Evolutionary conservation across 2,113 vertebrate species (phyloP).

Genomic region (Vombatus ursinus): DNA sequence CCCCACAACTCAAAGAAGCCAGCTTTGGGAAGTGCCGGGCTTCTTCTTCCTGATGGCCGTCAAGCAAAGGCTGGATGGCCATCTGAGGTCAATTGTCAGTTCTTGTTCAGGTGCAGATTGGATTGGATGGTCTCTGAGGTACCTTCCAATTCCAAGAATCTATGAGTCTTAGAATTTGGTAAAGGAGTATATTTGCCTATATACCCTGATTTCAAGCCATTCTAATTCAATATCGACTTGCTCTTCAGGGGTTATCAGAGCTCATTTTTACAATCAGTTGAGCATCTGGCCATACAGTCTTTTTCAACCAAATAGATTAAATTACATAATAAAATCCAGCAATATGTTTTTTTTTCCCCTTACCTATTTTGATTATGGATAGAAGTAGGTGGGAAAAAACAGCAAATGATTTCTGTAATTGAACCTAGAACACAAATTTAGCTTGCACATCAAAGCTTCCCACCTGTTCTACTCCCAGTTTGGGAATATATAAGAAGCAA

Average conservation of each 20-base stretch:
- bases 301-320: constrained; percentile 52
- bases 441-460: background rate
- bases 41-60: background rate
- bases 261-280: constrained; percentile 43
- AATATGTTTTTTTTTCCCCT: background rate
- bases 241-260: constrained; percentile 35
- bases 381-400: background rate
- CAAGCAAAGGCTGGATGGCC: background rate
- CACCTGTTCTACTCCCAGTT: background rate
- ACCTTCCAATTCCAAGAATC: background rate
- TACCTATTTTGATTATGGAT: background rate
- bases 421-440: background rate
- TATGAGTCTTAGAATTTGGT: background rate
- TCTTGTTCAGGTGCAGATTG: background rate
- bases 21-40: background rate
- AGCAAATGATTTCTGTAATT: background rate
- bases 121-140: background rate
- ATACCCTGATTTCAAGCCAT: background rate
- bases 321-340: constrained; percentile 22
- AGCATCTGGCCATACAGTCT: constrained; percentile 6
- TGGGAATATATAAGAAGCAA: background rate
- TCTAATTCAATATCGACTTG: background rate
- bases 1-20: background rate
- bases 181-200: background rate
- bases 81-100: background rate